Conservation (phyloP, 2,113 vertebrate species). For the Ariopsis seemanni region DNA sequence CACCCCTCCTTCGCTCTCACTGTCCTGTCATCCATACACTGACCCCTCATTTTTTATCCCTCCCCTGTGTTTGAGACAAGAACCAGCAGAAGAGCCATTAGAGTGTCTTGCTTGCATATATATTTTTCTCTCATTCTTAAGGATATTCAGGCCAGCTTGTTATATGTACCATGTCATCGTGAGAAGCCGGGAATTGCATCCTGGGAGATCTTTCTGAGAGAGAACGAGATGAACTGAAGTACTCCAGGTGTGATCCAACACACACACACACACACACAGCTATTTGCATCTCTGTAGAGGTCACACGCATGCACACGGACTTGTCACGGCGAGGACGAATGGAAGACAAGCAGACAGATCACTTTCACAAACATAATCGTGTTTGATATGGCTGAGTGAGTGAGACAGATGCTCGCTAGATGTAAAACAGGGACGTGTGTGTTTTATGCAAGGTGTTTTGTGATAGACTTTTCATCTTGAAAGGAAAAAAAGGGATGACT, state of each 20-base stretch:
- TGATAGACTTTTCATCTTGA: conserved; percentile 32
- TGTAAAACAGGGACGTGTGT: conserved; percentile 37
- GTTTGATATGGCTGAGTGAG: conserved; percentile 56
- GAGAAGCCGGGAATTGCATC: conserved; percentile 29
- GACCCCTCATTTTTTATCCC: conserved; percentile 52
- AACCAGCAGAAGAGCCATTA: conserved; percentile 28
- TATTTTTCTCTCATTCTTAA: conserved; percentile 24
- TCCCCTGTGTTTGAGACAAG: conserved; percentile 39
- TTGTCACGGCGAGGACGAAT: conserved; percentile 39
- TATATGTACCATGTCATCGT: conserved; percentile 14
- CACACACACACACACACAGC: conserved; percentile 26
- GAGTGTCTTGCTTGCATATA: conserved; percentile 21
- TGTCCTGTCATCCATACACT: conserved; percentile 42
- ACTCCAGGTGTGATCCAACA: conserved; percentile 37
- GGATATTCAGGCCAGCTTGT: conserved; percentile 42
- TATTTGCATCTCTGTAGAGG: conserved; percentile 53
- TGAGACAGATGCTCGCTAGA: conserved; percentile 51
- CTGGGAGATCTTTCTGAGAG: conserved; percentile 36
- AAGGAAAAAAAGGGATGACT: no score
- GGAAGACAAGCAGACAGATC: conserved; percentile 57
- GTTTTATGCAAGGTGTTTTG: conserved; percentile 40
- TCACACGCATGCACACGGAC: conserved; percentile 22
- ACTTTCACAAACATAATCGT: conserved; percentile 55
- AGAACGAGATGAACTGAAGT: conserved; percentile 34
- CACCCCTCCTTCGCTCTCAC: conserved; percentile 32